phyloP scores from a whole-genome alignment of 2,113 vertebrate genomes.

The Sakesphorus luctuosus region DNA sequence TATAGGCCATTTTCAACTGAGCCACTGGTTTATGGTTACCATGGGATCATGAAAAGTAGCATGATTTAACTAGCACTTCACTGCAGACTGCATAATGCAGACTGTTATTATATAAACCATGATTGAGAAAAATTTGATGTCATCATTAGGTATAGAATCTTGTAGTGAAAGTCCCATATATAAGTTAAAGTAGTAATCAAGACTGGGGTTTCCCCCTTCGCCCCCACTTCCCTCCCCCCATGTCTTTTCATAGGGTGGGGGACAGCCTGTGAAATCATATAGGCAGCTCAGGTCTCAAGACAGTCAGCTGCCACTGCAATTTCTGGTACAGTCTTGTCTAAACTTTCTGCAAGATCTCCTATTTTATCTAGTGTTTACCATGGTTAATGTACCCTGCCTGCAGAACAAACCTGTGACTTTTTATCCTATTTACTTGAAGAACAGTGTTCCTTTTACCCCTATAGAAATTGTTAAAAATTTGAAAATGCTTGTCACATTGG shows the following conservation, averaged over 20 bases:
- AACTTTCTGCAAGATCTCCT: not conserved
- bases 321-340: not conserved
- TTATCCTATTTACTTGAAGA: not conserved
- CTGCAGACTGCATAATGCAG: not conserved
- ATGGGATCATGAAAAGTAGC: not conserved
- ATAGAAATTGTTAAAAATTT: not conserved
- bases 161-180: not conserved
- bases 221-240: no score
- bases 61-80: not conserved
- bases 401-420: not conserved
- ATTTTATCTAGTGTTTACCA: not conserved
- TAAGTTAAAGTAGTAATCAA: not conserved
- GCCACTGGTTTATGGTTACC: constrained; percentile 27
- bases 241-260: not conserved
- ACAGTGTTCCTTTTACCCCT: not conserved
- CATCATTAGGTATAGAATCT: not conserved
- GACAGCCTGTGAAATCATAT: not conserved
- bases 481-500: not conserved
- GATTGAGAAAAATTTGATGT: not conserved
- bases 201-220: no score
- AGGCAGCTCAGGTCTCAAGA: not conserved
- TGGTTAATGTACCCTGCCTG: not conserved
- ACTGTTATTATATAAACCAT: not conserved
- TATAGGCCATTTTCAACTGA: not conserved
- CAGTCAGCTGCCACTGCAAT: not conserved